phyloP scores from a whole-genome alignment of 2,888 invertebrate species.

The Cyclophora punctaria region DNA sequence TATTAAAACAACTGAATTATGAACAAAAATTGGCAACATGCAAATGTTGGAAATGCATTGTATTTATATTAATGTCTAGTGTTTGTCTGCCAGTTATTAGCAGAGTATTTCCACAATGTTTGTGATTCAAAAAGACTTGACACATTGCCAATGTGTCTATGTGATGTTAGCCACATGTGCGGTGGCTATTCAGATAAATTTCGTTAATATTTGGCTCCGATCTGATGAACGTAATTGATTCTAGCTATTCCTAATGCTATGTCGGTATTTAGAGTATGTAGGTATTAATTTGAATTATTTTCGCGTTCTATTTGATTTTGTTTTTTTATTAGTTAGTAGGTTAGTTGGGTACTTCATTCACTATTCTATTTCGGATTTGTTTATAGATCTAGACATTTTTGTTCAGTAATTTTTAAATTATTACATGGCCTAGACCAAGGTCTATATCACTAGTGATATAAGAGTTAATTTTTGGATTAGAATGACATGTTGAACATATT shows the following conservation, averaged over 20 bases:
- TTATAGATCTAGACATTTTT: too few relatives aligned
- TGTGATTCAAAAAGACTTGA: slow-evolving; percentile 23
- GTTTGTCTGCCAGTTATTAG: slow-evolving; percentile 42
- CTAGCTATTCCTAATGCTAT: slow-evolving; percentile 1
- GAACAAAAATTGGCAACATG: slow-evolving; percentile 14
- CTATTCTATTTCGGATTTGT: too few relatives aligned
- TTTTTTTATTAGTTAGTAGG: too few relatives aligned
- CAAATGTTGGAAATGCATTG: slow-evolving; percentile 19
- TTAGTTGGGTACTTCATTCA: too few relatives aligned
- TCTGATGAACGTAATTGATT: slow-evolving; percentile 1
- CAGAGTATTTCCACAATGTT: slow-evolving; percentile 29
- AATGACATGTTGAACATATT: too few relatives aligned
- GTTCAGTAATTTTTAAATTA: too few relatives aligned
- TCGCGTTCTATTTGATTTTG: too few relatives aligned
- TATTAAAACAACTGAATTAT: too few relatives aligned
- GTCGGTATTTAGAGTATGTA: neutral
- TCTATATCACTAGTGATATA: too few relatives aligned
- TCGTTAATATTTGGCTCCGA: slow-evolving; percentile 9
- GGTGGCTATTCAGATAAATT: slow-evolving; percentile 4
- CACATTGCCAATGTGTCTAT: slow-evolving; percentile 16
- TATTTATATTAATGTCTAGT: slow-evolving; percentile 44
- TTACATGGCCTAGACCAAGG: too few relatives aligned
- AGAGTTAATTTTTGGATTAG: too few relatives aligned
- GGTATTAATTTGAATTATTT: too few relatives aligned
- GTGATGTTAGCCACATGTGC: slow-evolving; percentile 2